Evolutionary conservation across 2,113 vertebrate species (phyloP).

Genomic region (Oxyruncus cristatus): DNA sequence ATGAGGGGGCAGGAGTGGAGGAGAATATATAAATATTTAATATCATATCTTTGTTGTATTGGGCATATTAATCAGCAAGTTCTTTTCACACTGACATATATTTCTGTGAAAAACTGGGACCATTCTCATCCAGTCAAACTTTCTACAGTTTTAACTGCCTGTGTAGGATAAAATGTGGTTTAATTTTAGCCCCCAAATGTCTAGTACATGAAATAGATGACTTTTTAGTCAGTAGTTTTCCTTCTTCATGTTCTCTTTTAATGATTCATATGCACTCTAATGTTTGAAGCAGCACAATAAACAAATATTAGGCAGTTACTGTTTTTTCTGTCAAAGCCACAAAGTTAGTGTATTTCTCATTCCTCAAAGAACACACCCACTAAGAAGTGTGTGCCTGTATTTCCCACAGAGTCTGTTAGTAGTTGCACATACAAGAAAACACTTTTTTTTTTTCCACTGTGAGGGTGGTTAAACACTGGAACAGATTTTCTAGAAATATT

Average conservation of each 20-base stretch:
- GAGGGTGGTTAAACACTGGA: neutral
- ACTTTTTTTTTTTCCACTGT: neutral
- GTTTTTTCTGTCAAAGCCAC: neutral
- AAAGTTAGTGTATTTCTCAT: neutral
- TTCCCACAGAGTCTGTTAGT: neutral
- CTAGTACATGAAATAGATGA: neutral
- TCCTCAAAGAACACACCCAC: neutral
- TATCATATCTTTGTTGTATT: neutral
- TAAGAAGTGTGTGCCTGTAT: neutral
- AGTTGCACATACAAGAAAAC: neutral
- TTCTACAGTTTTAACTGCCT: neutral
- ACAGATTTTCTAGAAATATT: neutral
- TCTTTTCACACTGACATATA: neutral
- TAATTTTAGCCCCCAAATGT: neutral
- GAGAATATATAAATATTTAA: neutral
- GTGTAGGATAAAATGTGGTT: neutral
- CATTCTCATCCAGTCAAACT: neutral
- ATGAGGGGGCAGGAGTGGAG: accelerated
- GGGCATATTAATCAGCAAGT: neutral
- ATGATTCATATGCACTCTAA: neutral
- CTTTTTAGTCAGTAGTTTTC: neutral
- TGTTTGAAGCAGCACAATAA: neutral
- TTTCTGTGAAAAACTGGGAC: neutral
- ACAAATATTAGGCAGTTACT: neutral
- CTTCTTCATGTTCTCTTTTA: neutral